These are phyloP conservation scores for Hirudo medicinalis DNA, from an alignment of 1,140 invertebrate genomes.

Conservation along the genomic window DNA sequence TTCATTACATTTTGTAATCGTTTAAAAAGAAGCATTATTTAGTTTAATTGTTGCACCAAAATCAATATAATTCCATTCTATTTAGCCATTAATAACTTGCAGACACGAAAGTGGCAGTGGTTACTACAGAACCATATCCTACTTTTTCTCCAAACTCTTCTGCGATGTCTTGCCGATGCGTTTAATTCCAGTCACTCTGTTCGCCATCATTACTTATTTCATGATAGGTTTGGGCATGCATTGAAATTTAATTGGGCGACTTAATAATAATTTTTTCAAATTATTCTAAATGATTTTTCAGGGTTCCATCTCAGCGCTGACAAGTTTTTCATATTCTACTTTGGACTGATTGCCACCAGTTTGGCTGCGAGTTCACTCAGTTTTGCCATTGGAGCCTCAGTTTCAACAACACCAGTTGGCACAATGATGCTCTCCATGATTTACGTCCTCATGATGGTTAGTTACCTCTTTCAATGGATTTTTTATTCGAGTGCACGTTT, in stretches of 20 bases:
- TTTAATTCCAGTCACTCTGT: slow-evolving; percentile 31
- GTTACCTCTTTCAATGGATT: slow-evolving; percentile 5
- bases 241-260: not conserved
- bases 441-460: slow-evolving; percentile 40
- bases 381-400: slow-evolving; percentile 34
- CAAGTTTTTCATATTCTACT: slow-evolving; percentile 34
- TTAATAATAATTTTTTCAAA: not conserved
- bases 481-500: too few species aligned
- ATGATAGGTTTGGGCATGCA: slow-evolving; percentile 34
- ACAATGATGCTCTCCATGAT: slow-evolving; percentile 32
- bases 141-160: slow-evolving; percentile 36
- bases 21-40: not conserved
- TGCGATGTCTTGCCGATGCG: slow-evolving; percentile 39
- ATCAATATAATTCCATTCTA: not conserved
- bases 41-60: not conserved
- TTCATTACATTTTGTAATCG: not conserved
- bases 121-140: slow-evolving; percentile 38
- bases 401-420: slow-evolving; percentile 33
- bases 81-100: not conserved
- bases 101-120: slow-evolving; percentile 41
- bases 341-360: slow-evolving; percentile 31
- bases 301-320: slow-evolving; percentile 29
- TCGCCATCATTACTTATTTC: slow-evolving; percentile 33
- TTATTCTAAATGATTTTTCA: slow-evolving; percentile 22
- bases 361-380: slow-evolving; percentile 32